Percentiles rank a stretch among this genome's conserved stretches.
Evolutionary conservation across 2,113 vertebrate genomes (phyloP).

Genomic region (Urocynchramus pylzowi): DNA sequence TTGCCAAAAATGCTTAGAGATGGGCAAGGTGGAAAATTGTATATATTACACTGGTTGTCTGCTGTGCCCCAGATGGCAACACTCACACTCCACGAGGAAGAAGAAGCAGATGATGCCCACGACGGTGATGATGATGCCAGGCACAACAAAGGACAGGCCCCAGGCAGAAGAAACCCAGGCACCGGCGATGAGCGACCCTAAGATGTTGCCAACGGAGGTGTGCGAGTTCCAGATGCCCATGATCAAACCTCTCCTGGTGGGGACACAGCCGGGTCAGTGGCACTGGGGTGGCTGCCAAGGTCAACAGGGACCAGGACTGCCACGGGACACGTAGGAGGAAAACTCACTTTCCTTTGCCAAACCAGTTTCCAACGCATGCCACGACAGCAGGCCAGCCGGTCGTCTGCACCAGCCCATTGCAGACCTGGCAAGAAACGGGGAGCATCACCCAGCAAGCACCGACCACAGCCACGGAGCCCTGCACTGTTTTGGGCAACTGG

Average conservation of each 20-base stretch:
- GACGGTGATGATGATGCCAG: constrained; percentile 81
- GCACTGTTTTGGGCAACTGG: background rate
- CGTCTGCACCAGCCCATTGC: constrained; percentile 91
- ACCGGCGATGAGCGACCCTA: constrained; percentile 93
- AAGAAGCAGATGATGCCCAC: constrained; percentile 90
- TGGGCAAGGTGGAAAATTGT: accelerated
- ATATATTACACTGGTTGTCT: accelerated
- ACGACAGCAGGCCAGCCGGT: constrained; percentile 95
- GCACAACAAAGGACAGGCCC: constrained; percentile 93
- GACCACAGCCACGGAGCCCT: background rate
- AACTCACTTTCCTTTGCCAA: constrained; percentile 98
- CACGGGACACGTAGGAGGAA: accelerated
- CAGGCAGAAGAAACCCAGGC: constrained; percentile 84
- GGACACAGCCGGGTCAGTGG: background rate
- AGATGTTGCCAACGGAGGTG: constrained; percentile 95
- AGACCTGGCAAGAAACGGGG: constrained; percentile 70
- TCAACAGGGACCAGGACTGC: background rate
- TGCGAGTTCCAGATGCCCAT: constrained; percentile 99
- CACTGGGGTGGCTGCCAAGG: background rate
- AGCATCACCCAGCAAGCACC: background rate
- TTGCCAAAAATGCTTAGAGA: background rate
- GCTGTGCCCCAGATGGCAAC: background rate
- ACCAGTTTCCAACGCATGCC: constrained; percentile 95
- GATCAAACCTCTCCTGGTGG: constrained; percentile 85
- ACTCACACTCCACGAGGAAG: constrained; percentile 96